phyloP scores from a whole-genome alignment of 2,113 vertebrate genomes.

The Xenotilapia leptura region DNA sequence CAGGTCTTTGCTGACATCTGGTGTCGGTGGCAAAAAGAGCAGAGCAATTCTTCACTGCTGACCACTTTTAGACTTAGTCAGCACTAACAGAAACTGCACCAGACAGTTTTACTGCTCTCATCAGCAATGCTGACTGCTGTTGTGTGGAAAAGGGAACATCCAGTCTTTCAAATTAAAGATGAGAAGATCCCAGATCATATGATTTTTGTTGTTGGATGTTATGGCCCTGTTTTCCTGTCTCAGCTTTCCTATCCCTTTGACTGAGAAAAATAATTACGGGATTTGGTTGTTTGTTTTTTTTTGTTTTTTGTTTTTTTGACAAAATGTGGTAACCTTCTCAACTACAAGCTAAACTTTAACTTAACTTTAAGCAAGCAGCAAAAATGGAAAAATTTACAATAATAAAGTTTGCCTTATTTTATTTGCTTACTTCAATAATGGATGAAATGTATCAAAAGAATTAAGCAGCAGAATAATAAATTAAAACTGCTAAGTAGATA shows the following conservation, averaged over 20 bases:
- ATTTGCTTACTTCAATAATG: not conserved
- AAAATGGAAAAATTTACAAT: not conserved
- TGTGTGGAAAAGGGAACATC: not conserved
- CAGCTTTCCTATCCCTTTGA: not conserved
- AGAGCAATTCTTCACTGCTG: not conserved
- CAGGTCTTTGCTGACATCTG: constrained; percentile 52
- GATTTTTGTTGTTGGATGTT: not conserved
- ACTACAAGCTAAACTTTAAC: not conserved
- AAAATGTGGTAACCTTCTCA: accelerated
- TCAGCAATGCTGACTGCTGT: not conserved
- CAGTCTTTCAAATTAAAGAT: not conserved
- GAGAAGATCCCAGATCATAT: not conserved
- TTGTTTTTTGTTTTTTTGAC: accelerated
- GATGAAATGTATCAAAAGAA: not conserved
- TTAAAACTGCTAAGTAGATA: not conserved
- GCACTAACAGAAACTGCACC: not conserved
- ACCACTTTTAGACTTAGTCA: constrained; percentile 10
- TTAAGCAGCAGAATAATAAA: not conserved
- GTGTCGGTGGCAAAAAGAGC: constrained; percentile 7
- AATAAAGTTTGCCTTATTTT: not conserved
- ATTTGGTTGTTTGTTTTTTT: not conserved
- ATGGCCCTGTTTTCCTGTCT: not conserved
- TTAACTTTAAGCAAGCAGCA: not conserved
- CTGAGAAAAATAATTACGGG: not conserved
- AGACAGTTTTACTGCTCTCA: not conserved